These are phyloP conservation scores for Chymomyza fuscimana DNA, from an alignment of 2,888 invertebrate species.

Conservation along the genomic window DNA sequence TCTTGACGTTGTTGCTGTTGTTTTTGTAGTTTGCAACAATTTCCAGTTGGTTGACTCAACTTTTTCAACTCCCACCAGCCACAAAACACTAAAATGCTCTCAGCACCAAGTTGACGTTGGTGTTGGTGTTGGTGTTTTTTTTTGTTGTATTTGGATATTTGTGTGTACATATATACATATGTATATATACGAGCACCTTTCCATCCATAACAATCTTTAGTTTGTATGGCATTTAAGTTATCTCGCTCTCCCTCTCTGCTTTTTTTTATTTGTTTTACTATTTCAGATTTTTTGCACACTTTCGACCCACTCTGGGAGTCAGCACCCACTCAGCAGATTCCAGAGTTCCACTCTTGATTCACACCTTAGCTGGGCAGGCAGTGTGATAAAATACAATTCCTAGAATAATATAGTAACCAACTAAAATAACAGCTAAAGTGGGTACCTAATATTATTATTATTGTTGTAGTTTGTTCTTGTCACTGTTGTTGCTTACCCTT, in stretches of 20 bases:
- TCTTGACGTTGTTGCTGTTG: not conserved
- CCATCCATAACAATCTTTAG: not conserved
- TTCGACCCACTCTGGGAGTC: too few species aligned
- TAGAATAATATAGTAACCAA: not conserved
- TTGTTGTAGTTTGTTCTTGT: not conserved
- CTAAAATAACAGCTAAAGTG: not conserved
- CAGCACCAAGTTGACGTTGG: too few species aligned
- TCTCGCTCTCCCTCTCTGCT: not conserved
- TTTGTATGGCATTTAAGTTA: not conserved
- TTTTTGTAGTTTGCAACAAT: conserved; percentile 34
- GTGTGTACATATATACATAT: too few species aligned
- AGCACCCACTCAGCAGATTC: too few species aligned
- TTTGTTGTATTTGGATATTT: not conserved
- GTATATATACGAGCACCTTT: too few species aligned
- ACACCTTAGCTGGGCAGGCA: too few species aligned
- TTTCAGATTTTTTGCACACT: not conserved
- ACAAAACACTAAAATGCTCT: too few species aligned
- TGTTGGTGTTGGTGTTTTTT: not conserved
- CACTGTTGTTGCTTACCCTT: too few species aligned
- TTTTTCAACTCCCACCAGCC: not conserved
- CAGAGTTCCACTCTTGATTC: too few species aligned
- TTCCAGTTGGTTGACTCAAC: conserved; percentile 59
- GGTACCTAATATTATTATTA: not conserved
- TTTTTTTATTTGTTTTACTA: not conserved
- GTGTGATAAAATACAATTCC: too few species aligned